phyloP scores from a whole-genome alignment of 2,888 invertebrate genomes.

The Xiphydria camelus region DNA sequence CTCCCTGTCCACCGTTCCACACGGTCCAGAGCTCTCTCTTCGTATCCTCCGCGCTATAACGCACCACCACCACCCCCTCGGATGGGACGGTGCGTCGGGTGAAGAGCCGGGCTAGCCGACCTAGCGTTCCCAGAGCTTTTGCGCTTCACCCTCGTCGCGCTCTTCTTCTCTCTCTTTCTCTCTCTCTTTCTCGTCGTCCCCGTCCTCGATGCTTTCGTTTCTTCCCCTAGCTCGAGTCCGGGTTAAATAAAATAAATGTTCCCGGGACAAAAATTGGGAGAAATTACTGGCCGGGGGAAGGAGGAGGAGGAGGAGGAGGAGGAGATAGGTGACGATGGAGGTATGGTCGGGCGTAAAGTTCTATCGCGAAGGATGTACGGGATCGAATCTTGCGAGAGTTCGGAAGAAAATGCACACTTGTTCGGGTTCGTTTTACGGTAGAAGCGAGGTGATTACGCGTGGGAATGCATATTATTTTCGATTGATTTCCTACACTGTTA shows the following conservation, averaged over 20 bases:
- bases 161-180: conserved; percentile 4
- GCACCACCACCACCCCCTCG: conserved; percentile 17
- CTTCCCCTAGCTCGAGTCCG: too few species aligned
- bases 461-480: too few species aligned
- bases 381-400: too few species aligned
- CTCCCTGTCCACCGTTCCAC: conserved; percentile 17
- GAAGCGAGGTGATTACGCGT: too few species aligned
- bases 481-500: too few species aligned
- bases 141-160: conserved; percentile 1
- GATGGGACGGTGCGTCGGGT: conserved; percentile 40
- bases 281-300: conserved; percentile 41
- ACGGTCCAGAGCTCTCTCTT: conserved; percentile 13
- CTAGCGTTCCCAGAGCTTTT: background rate
- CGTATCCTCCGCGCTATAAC: conserved; percentile 7
- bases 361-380: too few species aligned
- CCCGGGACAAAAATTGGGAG: conserved; percentile 51
- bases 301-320: too few species aligned
- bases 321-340: too few species aligned
- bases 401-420: too few species aligned
- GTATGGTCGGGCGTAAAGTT: too few species aligned
- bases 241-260: conserved; percentile 57
- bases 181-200: conserved; percentile 4
- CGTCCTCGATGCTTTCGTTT: too few species aligned
- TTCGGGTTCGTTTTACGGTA: too few species aligned
- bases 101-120: conserved; percentile 21